Base-by-base conservation (phyloP, 1,140 invertebrate species). In the Tetranychus cinnabarinus region DNA sequence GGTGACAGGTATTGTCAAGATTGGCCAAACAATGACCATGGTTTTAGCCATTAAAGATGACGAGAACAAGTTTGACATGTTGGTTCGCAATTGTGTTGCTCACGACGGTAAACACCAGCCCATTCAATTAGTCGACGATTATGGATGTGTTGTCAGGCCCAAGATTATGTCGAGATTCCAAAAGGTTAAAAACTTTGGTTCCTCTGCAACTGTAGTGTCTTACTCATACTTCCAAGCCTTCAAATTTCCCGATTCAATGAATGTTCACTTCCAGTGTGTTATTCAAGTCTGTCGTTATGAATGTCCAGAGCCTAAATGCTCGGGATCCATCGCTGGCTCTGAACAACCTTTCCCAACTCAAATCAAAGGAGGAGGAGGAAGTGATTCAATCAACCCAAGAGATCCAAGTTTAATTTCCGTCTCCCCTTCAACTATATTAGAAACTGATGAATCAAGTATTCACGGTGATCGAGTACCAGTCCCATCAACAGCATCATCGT, bases 1-100 rank as follows among this genome's bases (percentile, higher is more conserved):
- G 74, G 88, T 93, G 0, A 89, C 87, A 0, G 89, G 89, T 0
- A 74, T 93, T 35, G 89, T 93, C 0, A 92, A 92, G 71, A 93
- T 92, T 56, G 89, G 89, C 2, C 88, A 93, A 69, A 91, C 88
- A 0, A 92, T 95, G 88, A 95, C 89, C 5, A 92, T 93, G 88
- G 89, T 93, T 1, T 72, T 92, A 36, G 88, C 88, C 8, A 93
- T 95, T 65, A 92, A 95, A 72, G 89, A 93, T 65, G 88, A 92
- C 66, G 88, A 93, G 66, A 84, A 86, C 54, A 93, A 93, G 70
- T 93, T 93, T 70, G 89, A 93, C 72, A 93, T 93, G 88, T 73
- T 92, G 48, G 88, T 93, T 1, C 76, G 88, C 42, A 91, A 93
- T 68, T 93, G 89, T 69, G 85, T 92, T 72, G 89, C 88, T 13